Percentiles rank a stretch among this genome's conserved stretches.
phyloP scores from a whole-genome alignment of 2,797 vertebrate species.

The Cottoperca gobio region DNA sequence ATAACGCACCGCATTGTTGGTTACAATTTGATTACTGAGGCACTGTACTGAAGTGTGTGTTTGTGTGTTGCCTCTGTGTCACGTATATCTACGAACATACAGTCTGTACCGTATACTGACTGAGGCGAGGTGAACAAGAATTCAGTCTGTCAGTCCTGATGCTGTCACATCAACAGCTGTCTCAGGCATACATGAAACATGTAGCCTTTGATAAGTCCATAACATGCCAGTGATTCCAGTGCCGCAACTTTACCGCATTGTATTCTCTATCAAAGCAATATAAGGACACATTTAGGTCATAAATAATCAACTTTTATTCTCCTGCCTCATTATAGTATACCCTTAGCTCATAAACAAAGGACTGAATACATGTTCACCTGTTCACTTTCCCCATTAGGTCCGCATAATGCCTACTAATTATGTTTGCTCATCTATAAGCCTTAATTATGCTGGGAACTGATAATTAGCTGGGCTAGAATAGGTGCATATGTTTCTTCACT shows the following conservation, averaged over 20 bases:
- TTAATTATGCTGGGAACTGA: constrained; percentile 83
- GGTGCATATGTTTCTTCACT: constrained; percentile 73
- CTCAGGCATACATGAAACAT: constrained; percentile 22
- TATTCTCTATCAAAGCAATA: constrained; percentile 51
- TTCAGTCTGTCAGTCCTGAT: constrained; percentile 22
- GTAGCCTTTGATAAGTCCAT: constrained; percentile 41
- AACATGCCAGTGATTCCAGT: constrained; percentile 8
- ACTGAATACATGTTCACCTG: constrained; percentile 82
- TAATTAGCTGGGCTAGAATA: constrained; percentile 82
- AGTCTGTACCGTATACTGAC: constrained; percentile 8
- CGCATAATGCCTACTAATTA: constrained; percentile 85
- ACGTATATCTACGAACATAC: constrained; percentile 21
- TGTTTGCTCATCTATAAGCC: constrained; percentile 85
- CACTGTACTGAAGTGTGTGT: constrained; percentile 25
- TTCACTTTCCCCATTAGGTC: constrained; percentile 81
- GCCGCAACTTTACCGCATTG: background rate
- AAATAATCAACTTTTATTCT: constrained; percentile 85
- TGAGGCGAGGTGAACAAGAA: constrained; percentile 4
- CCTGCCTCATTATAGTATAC: constrained; percentile 81
- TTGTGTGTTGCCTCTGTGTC: constrained; percentile 36
- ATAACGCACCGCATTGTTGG: constrained; percentile 67
- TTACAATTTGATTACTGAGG: constrained; percentile 56
- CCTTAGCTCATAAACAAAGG: constrained; percentile 81
- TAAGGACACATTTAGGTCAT: constrained; percentile 83
- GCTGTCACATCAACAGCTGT: constrained; percentile 19